Conservation (phyloP, 2,888 invertebrate genomes). For the Periphyllus acericola region DNA sequence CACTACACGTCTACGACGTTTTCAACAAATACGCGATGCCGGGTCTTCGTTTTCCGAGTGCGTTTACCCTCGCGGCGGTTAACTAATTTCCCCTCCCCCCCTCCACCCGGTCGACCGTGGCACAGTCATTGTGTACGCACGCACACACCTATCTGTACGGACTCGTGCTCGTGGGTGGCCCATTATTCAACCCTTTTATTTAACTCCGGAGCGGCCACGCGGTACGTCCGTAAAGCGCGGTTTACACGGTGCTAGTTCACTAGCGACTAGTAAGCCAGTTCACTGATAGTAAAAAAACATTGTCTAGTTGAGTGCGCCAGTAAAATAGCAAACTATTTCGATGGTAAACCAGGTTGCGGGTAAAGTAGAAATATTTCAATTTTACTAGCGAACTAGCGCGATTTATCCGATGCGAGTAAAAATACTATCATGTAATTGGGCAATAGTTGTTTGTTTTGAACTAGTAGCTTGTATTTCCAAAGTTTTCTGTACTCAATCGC, state of each 20-base stretch:
- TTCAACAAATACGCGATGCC: background rate
- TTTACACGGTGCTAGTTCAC: background rate
- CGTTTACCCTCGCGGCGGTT: constrained; percentile 38
- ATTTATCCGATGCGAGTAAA: constrained; percentile 34
- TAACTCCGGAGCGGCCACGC: background rate
- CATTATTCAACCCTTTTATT: constrained; percentile 45
- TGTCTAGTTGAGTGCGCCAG: constrained; percentile 21
- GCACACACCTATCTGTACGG: background rate
- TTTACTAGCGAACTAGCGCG: constrained; percentile 15
- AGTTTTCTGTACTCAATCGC: too few relatives aligned
- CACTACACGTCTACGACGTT: background rate
- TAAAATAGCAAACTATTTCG: constrained; percentile 44
- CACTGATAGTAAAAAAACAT: background rate
- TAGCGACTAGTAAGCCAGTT: too few relatives aligned
- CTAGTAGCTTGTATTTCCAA: too few relatives aligned
- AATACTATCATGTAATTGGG: constrained; percentile 36
- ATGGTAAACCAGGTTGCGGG: constrained; percentile 30
- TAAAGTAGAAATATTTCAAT: constrained; percentile 31
- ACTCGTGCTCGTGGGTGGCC: constrained; percentile 52
- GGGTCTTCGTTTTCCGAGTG: background rate
- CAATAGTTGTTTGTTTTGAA: constrained; percentile 23
- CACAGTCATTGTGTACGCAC: background rate
- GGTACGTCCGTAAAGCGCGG: background rate
- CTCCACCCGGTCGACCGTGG: background rate
- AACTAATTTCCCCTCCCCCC: constrained; percentile 26